Evolutionary conservation across 2,888 invertebrate genomes (phyloP), one percentile per base, ranked within the genome.

Genomic region (Hypolimnas misippus): DNA sequence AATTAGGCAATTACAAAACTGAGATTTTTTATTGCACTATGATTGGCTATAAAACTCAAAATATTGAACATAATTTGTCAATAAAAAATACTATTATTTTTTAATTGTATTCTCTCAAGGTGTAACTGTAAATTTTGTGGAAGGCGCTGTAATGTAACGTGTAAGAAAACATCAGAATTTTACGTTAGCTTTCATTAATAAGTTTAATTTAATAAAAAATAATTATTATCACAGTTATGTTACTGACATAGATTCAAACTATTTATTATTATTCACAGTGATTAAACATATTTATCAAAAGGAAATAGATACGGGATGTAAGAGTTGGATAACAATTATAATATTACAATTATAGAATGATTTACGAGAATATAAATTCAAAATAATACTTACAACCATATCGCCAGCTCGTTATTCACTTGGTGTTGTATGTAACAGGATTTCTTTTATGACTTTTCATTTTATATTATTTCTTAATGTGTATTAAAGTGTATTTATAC

Each of bases 221-320:
- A 19, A 46, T 21, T 19, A 44, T 17, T 42, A 40, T 12, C 25
- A 49, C 25, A 25, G 8, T 29, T 8, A 49, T 14, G 14, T 14
- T 29, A 49, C 25, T 25, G 49, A 29, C 25, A 49, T 14, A 49
- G 49, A 49, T 14, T 29, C 29, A 49, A 44, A 46, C 44, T 5
- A n/a, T 46, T 46, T 16, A 56, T 49, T 21, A n/a, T 58, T 40
- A 35, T 56, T 46, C 3, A 42, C 40, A 50, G 21, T 50, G 21
- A 49, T 29, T 29, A 25, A 35, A 29, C 49, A 49, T 14, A 29
- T 29, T 46, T 63, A 57, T 57, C 57, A 53, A 33, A 8, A 57
- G 64, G 60, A 64, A 61, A 56, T 46, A 49, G 64, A 65, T 61
- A 61, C 31, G 61, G 64, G 33, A 50, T 25, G 56, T 57, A 17